phyloP scores from a whole-genome alignment of 2,888 invertebrate species.

The Cantharis nigra region DNA sequence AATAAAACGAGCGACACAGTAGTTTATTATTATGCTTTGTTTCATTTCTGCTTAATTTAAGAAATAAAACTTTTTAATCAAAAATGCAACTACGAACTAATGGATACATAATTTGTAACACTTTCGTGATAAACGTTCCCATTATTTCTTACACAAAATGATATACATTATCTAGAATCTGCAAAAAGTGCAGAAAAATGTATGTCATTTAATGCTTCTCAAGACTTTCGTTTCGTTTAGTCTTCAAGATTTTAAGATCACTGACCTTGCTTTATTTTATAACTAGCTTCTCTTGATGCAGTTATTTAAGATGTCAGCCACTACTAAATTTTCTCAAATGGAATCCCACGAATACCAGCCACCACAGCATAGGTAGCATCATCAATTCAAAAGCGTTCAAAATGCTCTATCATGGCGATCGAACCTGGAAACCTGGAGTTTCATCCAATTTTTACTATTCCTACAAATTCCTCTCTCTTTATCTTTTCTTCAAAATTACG shows the following conservation, averaged over 20 bases:
- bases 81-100: background rate
- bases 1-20: background rate
- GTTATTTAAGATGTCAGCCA: background rate
- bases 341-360: background rate
- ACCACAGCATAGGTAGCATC: too few relatives aligned
- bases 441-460: background rate
- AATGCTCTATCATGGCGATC: background rate
- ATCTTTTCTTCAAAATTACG: background rate
- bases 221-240: conserved; percentile 31
- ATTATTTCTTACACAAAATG: conserved; percentile 11
- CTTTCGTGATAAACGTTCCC: conserved; percentile 9
- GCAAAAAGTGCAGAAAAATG: conserved; percentile 25
- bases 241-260: conserved; percentile 32
- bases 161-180: conserved; percentile 5
- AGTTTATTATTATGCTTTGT: background rate
- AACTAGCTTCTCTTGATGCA: background rate
- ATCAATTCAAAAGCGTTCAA: background rate
- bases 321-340: background rate
- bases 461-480: background rate
- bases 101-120: conserved; percentile 8
- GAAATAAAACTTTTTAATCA: background rate
- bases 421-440: background rate
- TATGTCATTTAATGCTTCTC: conserved; percentile 28
- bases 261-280: conserved; percentile 20
- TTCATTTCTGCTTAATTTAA: background rate